These are phyloP conservation scores for Dipodomys merriami DNA, from an alignment of 2,113 vertebrate species.

Conservation along the genomic window DNA sequence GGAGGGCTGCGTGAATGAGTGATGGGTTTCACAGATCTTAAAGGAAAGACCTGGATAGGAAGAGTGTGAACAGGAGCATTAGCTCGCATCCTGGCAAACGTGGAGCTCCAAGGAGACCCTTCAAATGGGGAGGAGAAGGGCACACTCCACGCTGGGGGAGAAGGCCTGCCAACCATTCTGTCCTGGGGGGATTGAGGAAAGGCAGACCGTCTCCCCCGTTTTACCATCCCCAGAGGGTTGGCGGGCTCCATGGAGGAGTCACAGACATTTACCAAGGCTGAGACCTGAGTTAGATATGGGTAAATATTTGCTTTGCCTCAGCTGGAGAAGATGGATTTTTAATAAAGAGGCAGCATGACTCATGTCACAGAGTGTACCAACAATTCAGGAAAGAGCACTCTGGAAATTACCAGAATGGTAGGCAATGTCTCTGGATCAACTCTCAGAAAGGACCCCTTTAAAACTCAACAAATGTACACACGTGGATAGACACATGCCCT, in stretches of 20 bases:
- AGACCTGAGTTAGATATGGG: slow-evolving; percentile 29
- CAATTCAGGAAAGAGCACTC: slow-evolving; percentile 61
- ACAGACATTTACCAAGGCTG: neutral
- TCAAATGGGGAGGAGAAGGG: neutral
- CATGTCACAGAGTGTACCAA: slow-evolving; percentile 69
- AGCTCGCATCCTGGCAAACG: neutral
- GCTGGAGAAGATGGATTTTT: slow-evolving; percentile 77
- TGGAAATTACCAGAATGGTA: slow-evolving; percentile 56
- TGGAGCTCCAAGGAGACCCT: neutral
- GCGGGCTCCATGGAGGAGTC: neutral
- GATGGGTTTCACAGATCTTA: neutral
- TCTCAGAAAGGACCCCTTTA: neutral
- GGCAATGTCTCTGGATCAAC: neutral
- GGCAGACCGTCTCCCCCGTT: neutral
- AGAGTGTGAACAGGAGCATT: too few relatives aligned
- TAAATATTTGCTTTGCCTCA: slow-evolving; percentile 78
- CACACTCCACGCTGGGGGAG: too few relatives aligned
- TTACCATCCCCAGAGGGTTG: neutral
- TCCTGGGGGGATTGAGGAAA: neutral
- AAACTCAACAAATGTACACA: neutral
- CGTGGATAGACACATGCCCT: too few relatives aligned
- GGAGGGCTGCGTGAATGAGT: neutral
- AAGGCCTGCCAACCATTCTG: neutral
- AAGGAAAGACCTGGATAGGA: rapidly evolving
- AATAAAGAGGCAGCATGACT: slow-evolving; percentile 74